Conservation (phyloP, 2,797 vertebrate genomes). For the Synanceia verrucosa region DNA sequence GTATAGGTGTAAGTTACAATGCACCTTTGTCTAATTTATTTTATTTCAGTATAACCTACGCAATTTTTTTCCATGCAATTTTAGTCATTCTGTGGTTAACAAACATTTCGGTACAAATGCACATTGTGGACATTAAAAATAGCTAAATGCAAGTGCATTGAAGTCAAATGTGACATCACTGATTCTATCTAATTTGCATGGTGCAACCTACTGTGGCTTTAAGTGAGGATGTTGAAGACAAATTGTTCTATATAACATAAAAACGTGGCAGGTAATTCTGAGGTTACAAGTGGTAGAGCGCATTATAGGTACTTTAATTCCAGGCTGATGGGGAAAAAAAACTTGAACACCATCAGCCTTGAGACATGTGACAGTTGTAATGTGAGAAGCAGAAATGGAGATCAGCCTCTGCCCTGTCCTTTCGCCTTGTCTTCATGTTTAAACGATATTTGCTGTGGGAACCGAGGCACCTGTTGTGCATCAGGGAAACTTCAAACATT, state of each 20-base stretch:
- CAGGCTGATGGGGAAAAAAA: background rate
- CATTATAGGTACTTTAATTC: background rate
- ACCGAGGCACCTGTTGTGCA: slow-evolving; percentile 56
- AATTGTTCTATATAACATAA: background rate
- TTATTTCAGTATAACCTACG: no score
- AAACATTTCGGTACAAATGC: background rate
- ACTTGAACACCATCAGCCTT: background rate
- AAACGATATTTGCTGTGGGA: slow-evolving; percentile 54
- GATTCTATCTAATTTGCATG: background rate
- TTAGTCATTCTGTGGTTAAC: background rate
- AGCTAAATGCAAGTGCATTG: background rate
- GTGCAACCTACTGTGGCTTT: background rate
- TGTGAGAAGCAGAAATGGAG: slow-evolving; percentile 40
- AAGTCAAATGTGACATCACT: background rate
- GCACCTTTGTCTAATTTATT: background rate
- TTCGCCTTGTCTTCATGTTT: slow-evolving; percentile 39
- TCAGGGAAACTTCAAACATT: slow-evolving; percentile 55
- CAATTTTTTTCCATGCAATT: background rate
- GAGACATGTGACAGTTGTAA: slow-evolving; percentile 18
- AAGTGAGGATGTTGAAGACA: background rate
- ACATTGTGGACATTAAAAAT: background rate
- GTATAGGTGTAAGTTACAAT: no score
- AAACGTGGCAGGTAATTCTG: background rate
- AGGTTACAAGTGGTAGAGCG: background rate
- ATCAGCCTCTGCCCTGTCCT: slow-evolving; percentile 9